A percentile compares a stretch with the other conserved stretches of the same genome.
phyloP scores from a whole-genome alignment of 1,140 invertebrate species.

The Drosophila tristis region DNA sequence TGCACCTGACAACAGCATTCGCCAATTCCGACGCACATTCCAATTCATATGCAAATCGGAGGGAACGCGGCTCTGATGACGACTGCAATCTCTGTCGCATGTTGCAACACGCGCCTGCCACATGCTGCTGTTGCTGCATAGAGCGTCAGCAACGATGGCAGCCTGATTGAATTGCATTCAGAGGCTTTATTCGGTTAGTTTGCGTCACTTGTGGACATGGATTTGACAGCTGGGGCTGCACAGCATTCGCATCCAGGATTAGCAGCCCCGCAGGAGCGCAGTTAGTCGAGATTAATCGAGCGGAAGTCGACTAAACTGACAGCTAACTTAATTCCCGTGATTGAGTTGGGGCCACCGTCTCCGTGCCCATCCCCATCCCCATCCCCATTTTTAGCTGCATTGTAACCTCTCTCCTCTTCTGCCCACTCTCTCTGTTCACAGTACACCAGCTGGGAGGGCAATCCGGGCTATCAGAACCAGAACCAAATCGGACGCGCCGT shows the following conservation, averaged over 20 bases:
- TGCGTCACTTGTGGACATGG: constrained; percentile 31
- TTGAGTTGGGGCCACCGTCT: neutral
- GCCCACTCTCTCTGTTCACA: constrained; percentile 84
- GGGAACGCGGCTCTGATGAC: constrained; percentile 19
- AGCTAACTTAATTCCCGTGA: constrained; percentile 28
- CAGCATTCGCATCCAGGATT: neutral
- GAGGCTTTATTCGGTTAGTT: constrained; percentile 58
- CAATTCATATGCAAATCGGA: constrained; percentile 10
- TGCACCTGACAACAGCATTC: constrained; percentile 7
- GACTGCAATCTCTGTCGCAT: constrained; percentile 15
- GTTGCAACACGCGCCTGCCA: constrained; percentile 5
- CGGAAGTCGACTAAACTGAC: constrained; percentile 33
- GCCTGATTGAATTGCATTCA: constrained; percentile 58
- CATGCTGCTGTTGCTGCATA: neutral
- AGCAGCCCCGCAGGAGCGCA: neutral
- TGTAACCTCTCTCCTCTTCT: neutral
- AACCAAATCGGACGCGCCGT: constrained; percentile 94
- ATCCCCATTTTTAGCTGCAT: too few relatives aligned
- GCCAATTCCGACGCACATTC: neutral
- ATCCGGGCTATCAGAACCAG: constrained; percentile 92
- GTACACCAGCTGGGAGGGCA: constrained; percentile 96
- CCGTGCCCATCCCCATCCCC: too few relatives aligned
- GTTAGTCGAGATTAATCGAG: constrained; percentile 9
- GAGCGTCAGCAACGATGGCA: constrained; percentile 34
- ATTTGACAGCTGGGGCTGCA: constrained; percentile 34